These are phyloP conservation scores for Stegodyphus mimosarum DNA, from an alignment of 1,140 invertebrate genomes.

Conservation along the genomic window DNA sequence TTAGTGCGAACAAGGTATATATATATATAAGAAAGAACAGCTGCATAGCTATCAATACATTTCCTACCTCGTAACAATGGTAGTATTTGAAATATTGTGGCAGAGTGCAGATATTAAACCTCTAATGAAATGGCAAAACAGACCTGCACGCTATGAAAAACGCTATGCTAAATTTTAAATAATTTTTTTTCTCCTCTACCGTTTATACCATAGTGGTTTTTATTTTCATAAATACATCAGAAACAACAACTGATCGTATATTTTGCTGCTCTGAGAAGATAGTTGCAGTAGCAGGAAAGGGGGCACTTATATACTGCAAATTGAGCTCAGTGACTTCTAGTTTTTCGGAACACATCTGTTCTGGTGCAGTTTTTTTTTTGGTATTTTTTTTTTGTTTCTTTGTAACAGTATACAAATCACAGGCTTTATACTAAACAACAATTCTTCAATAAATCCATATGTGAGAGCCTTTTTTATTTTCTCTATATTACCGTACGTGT, in stretches of 20 bases:
- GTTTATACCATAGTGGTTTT: neutral
- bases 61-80: constrained; percentile 38
- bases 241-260: constrained; percentile 49
- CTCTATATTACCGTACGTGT: neutral
- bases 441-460: constrained; percentile 25
- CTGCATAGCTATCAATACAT: neutral
- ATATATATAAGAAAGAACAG: neutral
- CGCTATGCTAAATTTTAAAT: constrained; percentile 47
- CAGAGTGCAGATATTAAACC: constrained; percentile 51
- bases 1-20: constrained; percentile 38
- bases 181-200: neutral
- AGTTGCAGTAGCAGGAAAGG: constrained; percentile 59
- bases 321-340: constrained; percentile 58
- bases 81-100: neutral
- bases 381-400: constrained; percentile 10
- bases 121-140: constrained; percentile 57
- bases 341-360: constrained; percentile 17
- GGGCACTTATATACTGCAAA: constrained; percentile 60
- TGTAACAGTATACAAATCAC: constrained; percentile 45
- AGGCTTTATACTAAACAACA: constrained; percentile 36
- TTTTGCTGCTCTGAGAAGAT: constrained; percentile 48
- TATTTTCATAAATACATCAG: constrained; percentile 45
- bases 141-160: constrained; percentile 58
- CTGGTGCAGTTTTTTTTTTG: constrained; percentile 24
- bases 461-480: constrained; percentile 5